Percentiles rank a stretch among this genome's conserved stretches.
Evolutionary conservation across 2,113 vertebrate species (phyloP).

Genomic region (Zosterops pallidus): DNA sequence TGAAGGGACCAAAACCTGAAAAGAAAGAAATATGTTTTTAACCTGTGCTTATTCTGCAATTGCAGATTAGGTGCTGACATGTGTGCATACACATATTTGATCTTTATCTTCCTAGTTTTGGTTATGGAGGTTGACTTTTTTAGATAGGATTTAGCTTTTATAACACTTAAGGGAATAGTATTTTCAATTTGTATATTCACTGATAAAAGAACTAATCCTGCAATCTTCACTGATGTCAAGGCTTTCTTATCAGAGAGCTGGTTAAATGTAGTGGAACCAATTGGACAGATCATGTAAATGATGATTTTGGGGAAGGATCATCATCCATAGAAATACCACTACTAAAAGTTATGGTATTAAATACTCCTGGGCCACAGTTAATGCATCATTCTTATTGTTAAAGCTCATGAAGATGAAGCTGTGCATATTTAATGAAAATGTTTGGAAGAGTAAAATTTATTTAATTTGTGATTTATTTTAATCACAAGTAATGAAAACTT

Average conservation of each 20-base stretch:
- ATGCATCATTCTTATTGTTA: background rate
- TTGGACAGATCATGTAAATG: background rate
- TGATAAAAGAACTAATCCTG: background rate
- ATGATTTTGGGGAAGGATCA: background rate
- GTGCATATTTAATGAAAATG: background rate
- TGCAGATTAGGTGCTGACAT: background rate
- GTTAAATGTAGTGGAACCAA: background rate
- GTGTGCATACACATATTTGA: background rate
- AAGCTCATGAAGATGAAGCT: background rate
- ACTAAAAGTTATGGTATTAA: background rate
- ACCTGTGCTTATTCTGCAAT: background rate
- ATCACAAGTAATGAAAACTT: background rate
- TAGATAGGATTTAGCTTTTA: background rate
- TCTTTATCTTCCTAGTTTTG: background rate
- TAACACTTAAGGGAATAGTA: background rate
- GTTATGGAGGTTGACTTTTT: background rate
- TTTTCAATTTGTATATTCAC: background rate
- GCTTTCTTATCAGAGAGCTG: background rate
- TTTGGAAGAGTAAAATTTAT: background rate
- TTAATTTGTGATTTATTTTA: background rate
- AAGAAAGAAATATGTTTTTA: slow-evolving; percentile 22
- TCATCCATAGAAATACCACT: background rate
- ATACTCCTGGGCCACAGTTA: background rate
- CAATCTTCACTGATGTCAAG: background rate
- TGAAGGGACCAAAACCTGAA: slow-evolving; percentile 84